Conservation (phyloP, 1,140 invertebrate species). For the Heliothis virescens region DNA sequence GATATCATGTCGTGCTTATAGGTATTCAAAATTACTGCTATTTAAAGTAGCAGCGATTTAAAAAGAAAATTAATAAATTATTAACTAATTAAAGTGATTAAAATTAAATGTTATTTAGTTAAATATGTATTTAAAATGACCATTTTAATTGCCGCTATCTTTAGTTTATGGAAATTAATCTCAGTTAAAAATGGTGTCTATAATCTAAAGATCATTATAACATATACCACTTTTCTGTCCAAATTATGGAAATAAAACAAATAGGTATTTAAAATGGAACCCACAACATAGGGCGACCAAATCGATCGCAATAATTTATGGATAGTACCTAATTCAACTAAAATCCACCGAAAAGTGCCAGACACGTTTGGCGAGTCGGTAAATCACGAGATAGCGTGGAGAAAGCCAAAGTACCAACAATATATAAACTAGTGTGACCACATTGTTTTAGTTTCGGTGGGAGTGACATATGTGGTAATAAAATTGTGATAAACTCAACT, state of each 20-base stretch:
- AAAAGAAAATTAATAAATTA: constrained; percentile 9
- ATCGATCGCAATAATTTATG: constrained; percentile 32
- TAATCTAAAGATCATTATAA: not conserved
- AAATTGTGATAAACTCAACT: constrained; percentile 45
- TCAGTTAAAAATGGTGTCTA: not conserved
- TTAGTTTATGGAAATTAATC: constrained; percentile 5
- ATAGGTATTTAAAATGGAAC: constrained; percentile 19
- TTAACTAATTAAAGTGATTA: constrained; percentile 5
- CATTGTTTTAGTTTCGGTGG: constrained; percentile 45
- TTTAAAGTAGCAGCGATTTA: constrained; percentile 22
- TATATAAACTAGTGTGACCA: constrained; percentile 52
- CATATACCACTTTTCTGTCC: constrained; percentile 4
- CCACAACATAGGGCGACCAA: constrained; percentile 35
- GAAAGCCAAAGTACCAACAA: constrained; percentile 56
- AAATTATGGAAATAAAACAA: constrained; percentile 41
- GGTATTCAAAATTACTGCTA: constrained; percentile 8
- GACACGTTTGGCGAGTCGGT: constrained; percentile 60
- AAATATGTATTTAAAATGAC: constrained; percentile 8
- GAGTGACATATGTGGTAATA: constrained; percentile 49
- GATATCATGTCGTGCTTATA: not conserved
- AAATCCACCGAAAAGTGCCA: constrained; percentile 53
- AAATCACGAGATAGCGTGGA: constrained; percentile 62
- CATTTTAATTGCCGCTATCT: not conserved
- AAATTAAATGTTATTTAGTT: constrained; percentile 12
- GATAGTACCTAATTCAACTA: constrained; percentile 50